Percentiles rank a stretch among this genome's conserved stretches.
These are phyloP conservation scores for Lottia gigantea DNA, from an alignment of 2,888 invertebrate species.

Conservation along the genomic window DNA sequence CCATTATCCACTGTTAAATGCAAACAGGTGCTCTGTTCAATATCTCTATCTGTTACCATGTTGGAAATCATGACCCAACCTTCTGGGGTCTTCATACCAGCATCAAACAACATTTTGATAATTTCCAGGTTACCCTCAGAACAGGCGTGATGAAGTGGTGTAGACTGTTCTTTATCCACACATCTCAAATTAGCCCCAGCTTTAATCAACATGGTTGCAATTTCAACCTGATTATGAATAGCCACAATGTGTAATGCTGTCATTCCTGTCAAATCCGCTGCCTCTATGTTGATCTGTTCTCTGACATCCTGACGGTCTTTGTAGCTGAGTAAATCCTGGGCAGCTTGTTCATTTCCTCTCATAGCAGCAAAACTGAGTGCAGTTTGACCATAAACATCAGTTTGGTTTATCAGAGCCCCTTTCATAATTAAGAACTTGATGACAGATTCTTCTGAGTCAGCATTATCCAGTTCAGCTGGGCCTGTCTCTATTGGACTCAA, in stretches of 20 bases:
- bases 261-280: conserved; percentile 78
- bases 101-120: conserved; percentile 75
- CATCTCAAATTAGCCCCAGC: conserved; percentile 76
- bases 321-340: conserved; percentile 76
- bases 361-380: conserved; percentile 87
- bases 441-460: conserved; percentile 38
- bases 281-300: conserved; percentile 76
- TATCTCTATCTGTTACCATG: conserved; percentile 81
- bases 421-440: conserved; percentile 51
- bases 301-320: conserved; percentile 20
- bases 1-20: conserved; percentile 91
- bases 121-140: conserved; percentile 72
- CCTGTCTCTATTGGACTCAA: background rate
- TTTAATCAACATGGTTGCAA: conserved; percentile 66
- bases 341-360: conserved; percentile 79
- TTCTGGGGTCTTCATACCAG: conserved; percentile 71
- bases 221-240: conserved; percentile 62
- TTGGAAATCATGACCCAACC: conserved; percentile 71
- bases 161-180: conserved; percentile 70
- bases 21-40: conserved; percentile 85
- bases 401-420: conserved; percentile 75
- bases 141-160: conserved; percentile 87
- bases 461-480: conserved; percentile 1
- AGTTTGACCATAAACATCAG: conserved; percentile 74
- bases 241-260: conserved; percentile 76